A percentile compares a stretch with the other conserved stretches of the same genome.
phyloP scores from a whole-genome alignment of 2,797 vertebrate species.

The Myotis myotis region DNA sequence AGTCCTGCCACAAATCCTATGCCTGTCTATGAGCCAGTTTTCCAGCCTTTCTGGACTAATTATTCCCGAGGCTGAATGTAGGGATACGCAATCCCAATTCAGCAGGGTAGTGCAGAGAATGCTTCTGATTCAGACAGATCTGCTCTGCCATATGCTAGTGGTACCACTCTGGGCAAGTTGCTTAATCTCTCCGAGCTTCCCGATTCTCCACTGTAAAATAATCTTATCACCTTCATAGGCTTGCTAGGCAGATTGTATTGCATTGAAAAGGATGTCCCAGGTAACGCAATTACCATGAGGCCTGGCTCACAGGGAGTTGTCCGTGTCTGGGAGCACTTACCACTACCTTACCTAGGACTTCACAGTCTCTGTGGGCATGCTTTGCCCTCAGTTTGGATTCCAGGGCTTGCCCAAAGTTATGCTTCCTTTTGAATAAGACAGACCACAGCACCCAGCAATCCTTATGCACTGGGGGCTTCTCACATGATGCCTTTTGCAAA shows the following conservation, averaged over 20 bases:
- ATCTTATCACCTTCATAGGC: not conserved
- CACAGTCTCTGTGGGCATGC: not conserved
- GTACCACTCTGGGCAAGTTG: not conserved
- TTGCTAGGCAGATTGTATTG: not conserved
- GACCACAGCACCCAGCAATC: not conserved
- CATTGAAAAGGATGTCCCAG: constrained; percentile 31
- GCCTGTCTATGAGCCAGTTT: not conserved
- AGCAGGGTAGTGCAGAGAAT: not conserved
- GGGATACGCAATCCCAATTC: not conserved
- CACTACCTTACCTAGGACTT: not conserved
- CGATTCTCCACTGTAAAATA: not conserved
- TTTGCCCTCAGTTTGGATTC: not conserved
- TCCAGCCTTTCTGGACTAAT: not conserved
- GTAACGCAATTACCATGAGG: not conserved
- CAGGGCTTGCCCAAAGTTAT: not conserved
- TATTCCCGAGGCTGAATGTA: not conserved
- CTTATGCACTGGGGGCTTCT: not conserved
- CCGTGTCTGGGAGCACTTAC: not conserved
- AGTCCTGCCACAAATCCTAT: not conserved
- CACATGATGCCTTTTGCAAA: not conserved
- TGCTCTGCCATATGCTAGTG: not conserved
- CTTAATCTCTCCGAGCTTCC: not conserved
- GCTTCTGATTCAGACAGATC: not conserved
- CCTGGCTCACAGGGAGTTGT: not conserved
- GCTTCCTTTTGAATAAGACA: not conserved